Percentiles rank a stretch among this genome's conserved stretches.
Evolutionary conservation across 2,113 vertebrate genomes (phyloP).

Genomic region (Heterochromis multidens): DNA sequence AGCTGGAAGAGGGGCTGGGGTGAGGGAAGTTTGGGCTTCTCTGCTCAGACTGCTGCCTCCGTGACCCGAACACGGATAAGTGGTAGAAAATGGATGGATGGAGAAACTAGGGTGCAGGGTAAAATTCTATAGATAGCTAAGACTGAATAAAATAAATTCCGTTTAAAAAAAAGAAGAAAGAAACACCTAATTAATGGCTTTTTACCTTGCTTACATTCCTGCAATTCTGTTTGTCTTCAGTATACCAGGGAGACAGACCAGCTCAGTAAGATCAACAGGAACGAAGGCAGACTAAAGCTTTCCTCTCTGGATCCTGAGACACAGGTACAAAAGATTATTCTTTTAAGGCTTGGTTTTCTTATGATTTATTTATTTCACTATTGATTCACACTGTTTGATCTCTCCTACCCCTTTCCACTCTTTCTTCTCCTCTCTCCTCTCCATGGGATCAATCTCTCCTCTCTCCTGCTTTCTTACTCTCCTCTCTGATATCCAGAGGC

Average conservation of each 20-base stretch:
- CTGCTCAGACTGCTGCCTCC: too few species aligned
- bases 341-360: neutral
- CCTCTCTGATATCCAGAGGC: constrained; percentile 73
- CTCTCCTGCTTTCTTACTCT: neutral
- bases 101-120: neutral
- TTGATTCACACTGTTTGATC: constrained; percentile 22
- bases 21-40: too few species aligned
- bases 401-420: neutral
- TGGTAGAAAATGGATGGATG: too few species aligned
- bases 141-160: neutral
- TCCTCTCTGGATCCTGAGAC: constrained; percentile 92
- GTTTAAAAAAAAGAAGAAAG: neutral
- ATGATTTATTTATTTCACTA: constrained; percentile 30
- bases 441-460: neutral
- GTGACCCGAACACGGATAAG: too few species aligned
- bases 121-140: neutral
- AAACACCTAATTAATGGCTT: neutral
- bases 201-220: neutral
- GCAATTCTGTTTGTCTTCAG: constrained; percentile 69
- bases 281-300: constrained; percentile 91
- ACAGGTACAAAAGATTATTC: constrained; percentile 77
- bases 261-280: constrained; percentile 92
- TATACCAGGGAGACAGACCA: constrained; percentile 96
- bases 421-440: neutral
- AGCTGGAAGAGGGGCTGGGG: too few species aligned